Evolutionary conservation across 35 echinoderm and acorn worm species (phyloP).

Genomic region (Strongylocentrotus purpuratus): DNA sequence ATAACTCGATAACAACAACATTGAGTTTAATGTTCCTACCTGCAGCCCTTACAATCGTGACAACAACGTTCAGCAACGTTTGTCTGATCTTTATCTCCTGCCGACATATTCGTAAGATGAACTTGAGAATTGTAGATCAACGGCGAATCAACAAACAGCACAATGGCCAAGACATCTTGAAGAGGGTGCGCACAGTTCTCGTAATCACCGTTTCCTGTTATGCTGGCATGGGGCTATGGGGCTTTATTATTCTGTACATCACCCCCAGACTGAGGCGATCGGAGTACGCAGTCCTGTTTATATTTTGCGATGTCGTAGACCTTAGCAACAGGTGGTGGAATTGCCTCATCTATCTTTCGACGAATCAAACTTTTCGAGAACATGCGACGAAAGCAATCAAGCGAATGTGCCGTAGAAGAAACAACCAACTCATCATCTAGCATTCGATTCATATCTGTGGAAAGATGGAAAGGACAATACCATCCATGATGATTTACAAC

Average conservation of each 20-base stretch:
- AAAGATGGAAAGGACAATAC: too few species aligned
- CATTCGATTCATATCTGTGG: too few species aligned
- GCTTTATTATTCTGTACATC: background rate
- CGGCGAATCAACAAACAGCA: background rate
- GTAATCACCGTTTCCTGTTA: background rate
- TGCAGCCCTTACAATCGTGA: background rate
- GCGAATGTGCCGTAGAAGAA: background rate
- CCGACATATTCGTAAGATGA: background rate
- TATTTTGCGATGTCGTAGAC: background rate
- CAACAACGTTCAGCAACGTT: background rate
- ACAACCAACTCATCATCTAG: too few species aligned
- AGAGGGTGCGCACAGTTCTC: background rate
- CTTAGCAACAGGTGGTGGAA: background rate
- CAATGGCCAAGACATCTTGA: background rate
- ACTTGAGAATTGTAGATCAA: background rate
- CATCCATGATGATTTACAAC: too few species aligned
- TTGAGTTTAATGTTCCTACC: background rate
- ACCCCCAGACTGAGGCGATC: background rate
- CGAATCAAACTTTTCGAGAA: background rate
- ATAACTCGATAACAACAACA: background rate
- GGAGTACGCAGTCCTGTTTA: background rate
- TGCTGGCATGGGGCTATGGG: background rate
- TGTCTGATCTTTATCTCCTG: background rate
- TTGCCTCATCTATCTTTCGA: background rate
- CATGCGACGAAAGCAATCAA: background rate